These are phyloP conservation scores for Neopipo cinnamomea DNA, from an alignment of 2,113 vertebrate genomes.

Conservation along the genomic window DNA sequence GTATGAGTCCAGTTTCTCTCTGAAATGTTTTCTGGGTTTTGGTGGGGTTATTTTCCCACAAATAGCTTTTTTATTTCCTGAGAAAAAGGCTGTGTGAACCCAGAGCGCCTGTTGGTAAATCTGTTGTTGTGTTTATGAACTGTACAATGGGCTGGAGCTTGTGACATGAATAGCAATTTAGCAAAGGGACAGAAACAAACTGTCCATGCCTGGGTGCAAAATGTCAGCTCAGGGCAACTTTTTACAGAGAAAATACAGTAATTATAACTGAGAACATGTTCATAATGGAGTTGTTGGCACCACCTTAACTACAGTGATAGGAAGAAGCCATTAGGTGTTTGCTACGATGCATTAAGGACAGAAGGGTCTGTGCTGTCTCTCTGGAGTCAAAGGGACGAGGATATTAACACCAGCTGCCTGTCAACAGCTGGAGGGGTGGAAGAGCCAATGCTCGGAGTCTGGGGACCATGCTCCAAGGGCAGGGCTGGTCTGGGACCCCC, in stretches of 20 bases:
- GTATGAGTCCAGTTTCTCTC: neutral
- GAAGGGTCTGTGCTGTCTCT: neutral
- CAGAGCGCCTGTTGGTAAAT: neutral
- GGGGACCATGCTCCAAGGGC: accelerated
- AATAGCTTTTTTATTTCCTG: neutral
- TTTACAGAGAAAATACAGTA: neutral
- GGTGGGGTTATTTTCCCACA: neutral
- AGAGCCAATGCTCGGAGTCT: accelerated
- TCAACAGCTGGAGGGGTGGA: neutral
- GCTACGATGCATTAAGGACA: neutral
- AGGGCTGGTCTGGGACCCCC: neutral
- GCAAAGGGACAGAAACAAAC: neutral
- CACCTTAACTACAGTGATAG: accelerated
- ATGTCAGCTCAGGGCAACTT: neutral
- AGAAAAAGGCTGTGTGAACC: neutral
- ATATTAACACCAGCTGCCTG: neutral
- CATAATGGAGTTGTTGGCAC: neutral
- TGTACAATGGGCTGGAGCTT: neutral
- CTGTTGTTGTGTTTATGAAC: neutral
- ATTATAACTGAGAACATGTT: neutral
- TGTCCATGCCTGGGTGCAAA: neutral
- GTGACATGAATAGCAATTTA: conserved; percentile 1
- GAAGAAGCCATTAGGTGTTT: neutral
- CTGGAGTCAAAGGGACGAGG: accelerated
- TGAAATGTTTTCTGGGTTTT: neutral